Evolutionary conservation across 1,140 invertebrate genomes (phyloP).

Genomic region (Lordiphosa clarofinis): DNA sequence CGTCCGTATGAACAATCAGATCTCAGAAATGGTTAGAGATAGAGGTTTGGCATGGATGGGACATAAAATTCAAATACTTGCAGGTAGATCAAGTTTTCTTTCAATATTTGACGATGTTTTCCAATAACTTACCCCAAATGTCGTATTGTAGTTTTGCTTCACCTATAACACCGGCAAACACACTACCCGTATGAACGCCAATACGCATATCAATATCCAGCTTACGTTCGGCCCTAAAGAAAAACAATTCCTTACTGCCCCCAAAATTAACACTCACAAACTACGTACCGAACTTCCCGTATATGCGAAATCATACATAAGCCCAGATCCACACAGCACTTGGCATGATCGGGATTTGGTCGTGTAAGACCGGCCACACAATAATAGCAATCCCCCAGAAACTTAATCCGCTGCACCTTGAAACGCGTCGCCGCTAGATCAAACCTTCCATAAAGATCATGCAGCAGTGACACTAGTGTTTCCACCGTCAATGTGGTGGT

Average conservation of each 20-base stretch:
- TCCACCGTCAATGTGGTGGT: constrained; percentile 89
- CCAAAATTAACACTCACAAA: no score
- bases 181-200: constrained; percentile 94
- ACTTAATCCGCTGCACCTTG: constrained; percentile 91
- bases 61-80: no score
- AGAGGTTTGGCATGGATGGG: no score
- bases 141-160: constrained; percentile 97
- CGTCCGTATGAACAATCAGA: no score
- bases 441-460: constrained; percentile 96
- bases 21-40: no score
- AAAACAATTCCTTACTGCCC: neutral
- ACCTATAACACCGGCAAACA: constrained; percentile 94
- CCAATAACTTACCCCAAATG: constrained; percentile 91
- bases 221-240: constrained; percentile 83
- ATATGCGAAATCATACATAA: constrained; percentile 95
- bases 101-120: no score
- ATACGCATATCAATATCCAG: constrained; percentile 97
- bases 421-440: constrained; percentile 90
- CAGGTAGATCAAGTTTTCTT: no score
- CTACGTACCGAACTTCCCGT: constrained; percentile 83
- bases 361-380: constrained; percentile 92
- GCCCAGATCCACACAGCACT: constrained; percentile 92
- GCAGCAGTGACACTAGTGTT: constrained; percentile 92
- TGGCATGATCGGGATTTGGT: constrained; percentile 87
- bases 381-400: constrained; percentile 96